Base-by-base conservation (phyloP, 2,113 vertebrate genomes). In the Pyrgilauda ruficollis region DNA sequence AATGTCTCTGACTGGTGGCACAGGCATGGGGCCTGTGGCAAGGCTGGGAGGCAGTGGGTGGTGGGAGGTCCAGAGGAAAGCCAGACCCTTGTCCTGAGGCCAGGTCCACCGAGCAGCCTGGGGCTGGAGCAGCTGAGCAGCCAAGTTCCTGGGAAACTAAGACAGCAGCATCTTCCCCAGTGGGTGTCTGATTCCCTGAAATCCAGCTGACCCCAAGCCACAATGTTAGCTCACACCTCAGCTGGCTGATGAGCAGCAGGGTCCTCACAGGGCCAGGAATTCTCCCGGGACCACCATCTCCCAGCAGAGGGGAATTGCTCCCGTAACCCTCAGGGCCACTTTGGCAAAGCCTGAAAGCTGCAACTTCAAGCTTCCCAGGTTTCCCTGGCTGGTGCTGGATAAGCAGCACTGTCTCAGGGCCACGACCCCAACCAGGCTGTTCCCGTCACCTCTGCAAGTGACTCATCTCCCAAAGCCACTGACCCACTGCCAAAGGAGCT, bases 121-220 rank as follows among this genome's bases (percentile, higher is more conserved):
- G 30, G 59, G 62, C 49, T 61, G 46, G 76, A 75, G 88, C 90
- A 95, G 63, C 63, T 0, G 4, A 78, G 86, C 94, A 93, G 91
- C 69, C 17, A 10, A 91, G 58, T n/a, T 67, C 46, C 94, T 92
- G 95, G 95, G 90, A 97, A 96, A 95, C 64, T 18, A 6, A 90
- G 82, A 88, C 1, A 7, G 74, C 84, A 91, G 82, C 16, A 1
- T 16, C 39, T 89, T 94, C 73, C 41, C 78, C 9, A 5, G 28
- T 0, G 1, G 11, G 50, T 67, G 35, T 66, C 43, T 9, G 1
- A 62, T 52, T 88, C 69, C 46, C 74, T 66, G 50, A 73, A 30
- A 93, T 50, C 23, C 68, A 46, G 67, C 47, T n/a, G 0, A 77
- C 35, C 11, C 2, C 49, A 87, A 91, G n/a, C 15, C 16, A 3